Conservation (phyloP, 2,888 invertebrate genomes). For the Tyria jacobaeae region DNA sequence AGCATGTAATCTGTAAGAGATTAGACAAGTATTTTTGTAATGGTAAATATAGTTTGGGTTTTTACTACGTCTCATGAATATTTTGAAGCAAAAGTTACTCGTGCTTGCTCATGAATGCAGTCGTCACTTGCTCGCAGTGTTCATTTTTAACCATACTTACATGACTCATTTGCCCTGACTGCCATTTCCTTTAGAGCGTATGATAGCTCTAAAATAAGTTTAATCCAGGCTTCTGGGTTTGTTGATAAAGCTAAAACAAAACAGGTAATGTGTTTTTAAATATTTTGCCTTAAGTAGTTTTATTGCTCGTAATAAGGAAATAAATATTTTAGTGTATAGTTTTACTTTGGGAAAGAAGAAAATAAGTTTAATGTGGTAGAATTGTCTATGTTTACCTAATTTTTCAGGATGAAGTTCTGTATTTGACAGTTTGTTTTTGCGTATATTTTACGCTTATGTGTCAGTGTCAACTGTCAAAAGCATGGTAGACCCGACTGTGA, state of each 20-base stretch:
- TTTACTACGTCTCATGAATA: no score
- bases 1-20: background rate
- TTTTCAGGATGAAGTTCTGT: no score
- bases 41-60: background rate
- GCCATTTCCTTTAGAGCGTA: constrained; percentile 11
- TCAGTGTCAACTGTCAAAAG: no score
- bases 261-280: background rate
- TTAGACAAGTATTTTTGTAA: background rate
- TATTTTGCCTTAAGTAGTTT: background rate
- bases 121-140: background rate
- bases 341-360: no score
- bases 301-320: no score
- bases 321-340: no score
- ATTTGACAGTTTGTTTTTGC: no score
- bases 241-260: constrained; percentile 11
- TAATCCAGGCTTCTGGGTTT: constrained; percentile 13
- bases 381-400: no score
- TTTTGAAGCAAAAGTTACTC: background rate
- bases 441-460: no score
- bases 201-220: constrained; percentile 17
- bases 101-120: background rate
- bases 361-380: no score
- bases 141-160: constrained; percentile 10
- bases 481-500: no score
- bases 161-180: background rate